Percentiles rank a stretch among this genome's conserved stretches.
phyloP scores from a whole-genome alignment of 2,888 invertebrate species.

The Agrenia bidenticulata region DNA sequence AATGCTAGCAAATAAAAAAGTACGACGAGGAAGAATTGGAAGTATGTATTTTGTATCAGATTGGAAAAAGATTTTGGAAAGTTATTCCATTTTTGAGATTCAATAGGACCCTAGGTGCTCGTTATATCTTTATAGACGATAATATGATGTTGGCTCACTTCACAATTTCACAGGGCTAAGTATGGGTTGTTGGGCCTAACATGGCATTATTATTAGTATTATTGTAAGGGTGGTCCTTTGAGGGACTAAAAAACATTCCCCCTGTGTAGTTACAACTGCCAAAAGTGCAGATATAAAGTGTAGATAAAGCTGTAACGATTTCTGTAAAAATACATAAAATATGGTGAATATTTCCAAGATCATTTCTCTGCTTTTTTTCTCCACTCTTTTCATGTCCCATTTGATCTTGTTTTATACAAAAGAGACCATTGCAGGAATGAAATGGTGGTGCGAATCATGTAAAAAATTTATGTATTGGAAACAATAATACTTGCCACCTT shows the following conservation, averaged over 20 bases:
- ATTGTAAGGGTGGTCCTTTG: slow-evolving; percentile 15
- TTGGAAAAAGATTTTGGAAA: slow-evolving; percentile 14
- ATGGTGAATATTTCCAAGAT: slow-evolving; percentile 2
- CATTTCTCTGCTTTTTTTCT: slow-evolving; percentile 12
- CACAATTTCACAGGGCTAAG: not conserved
- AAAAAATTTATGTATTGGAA: slow-evolving; percentile 22
- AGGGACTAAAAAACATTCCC: not conserved
- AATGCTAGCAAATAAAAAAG: not conserved
- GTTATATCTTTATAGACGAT: slow-evolving; percentile 41
- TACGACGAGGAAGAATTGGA: not conserved
- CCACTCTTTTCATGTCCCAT: slow-evolving; percentile 13
- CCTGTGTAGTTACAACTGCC: slow-evolving; percentile 8
- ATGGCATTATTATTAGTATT: slow-evolving; percentile 24
- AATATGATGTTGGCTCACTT: slow-evolving; percentile 14
- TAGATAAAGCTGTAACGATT: slow-evolving; percentile 5
- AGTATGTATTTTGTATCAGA: not conserved
- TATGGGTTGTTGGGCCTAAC: slow-evolving; percentile 19
- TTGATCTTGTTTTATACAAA: not conserved
- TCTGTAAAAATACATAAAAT: slow-evolving; percentile 31
- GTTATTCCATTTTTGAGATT: slow-evolving; percentile 31
- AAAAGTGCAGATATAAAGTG: slow-evolving; percentile 2
- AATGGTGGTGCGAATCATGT: slow-evolving; percentile 8
- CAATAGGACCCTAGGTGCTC: slow-evolving; percentile 37
- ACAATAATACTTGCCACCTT: no score
- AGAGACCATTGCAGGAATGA: not conserved